Percentiles rank a stretch among this genome's conserved stretches.
Conservation (phyloP, 2,888 invertebrate genomes). For the Lydus trimaculatus region DNA sequence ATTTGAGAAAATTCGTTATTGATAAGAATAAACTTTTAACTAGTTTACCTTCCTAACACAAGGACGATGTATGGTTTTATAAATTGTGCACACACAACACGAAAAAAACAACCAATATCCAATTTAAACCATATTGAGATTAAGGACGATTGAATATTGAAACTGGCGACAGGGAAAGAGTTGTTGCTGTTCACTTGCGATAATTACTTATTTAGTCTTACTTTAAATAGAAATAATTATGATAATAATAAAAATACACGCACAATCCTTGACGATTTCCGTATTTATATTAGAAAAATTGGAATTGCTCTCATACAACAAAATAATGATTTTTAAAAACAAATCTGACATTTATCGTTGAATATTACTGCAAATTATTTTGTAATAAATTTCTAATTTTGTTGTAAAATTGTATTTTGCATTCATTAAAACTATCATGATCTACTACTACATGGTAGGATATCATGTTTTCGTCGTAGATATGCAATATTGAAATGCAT, state of each 20-base stretch:
- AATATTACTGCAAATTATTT: neutral
- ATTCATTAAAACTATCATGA: neutral
- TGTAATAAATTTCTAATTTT: neutral
- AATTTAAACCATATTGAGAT: neutral
- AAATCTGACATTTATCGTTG: neutral
- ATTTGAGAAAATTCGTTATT: neutral
- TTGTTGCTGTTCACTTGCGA: neutral
- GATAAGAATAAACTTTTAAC: neutral
- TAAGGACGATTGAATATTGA: slow-evolving; percentile 9
- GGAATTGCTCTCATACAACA: neutral
- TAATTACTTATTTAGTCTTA: neutral
- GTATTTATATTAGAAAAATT: neutral
- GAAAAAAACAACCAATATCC: neutral
- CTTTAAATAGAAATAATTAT: neutral
- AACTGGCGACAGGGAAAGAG: neutral
- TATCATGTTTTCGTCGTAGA: neutral
- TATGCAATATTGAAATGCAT: no score
- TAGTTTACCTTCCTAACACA: neutral
- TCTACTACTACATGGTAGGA: no score
- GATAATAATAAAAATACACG: neutral
- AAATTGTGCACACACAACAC: neutral
- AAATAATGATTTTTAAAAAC: slow-evolving; percentile 3
- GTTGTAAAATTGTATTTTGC: neutral
- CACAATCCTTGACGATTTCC: neutral
- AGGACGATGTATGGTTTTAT: neutral